phyloP scores from a whole-genome alignment of 2,797 vertebrate genomes.

The Lepidocolaptes lacrymiger region DNA sequence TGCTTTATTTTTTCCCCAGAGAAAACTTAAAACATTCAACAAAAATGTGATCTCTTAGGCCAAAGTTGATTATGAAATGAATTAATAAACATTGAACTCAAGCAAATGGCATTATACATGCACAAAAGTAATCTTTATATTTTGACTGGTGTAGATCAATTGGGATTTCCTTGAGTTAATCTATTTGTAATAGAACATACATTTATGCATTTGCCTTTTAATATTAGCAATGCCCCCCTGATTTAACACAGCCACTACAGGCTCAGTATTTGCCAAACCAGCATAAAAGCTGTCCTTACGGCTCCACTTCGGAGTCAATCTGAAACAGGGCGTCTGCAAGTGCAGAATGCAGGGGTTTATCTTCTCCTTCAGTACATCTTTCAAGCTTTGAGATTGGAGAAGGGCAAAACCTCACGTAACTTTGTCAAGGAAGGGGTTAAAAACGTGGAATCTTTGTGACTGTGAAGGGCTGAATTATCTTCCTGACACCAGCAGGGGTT shows the following conservation, averaged over 20 bases:
- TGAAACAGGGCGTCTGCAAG: not conserved
- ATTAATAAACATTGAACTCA: not conserved
- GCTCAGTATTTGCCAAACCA: not conserved
- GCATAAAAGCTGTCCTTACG: not conserved
- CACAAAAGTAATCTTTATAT: not conserved
- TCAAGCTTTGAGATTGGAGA: not conserved
- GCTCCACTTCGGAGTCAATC: not conserved
- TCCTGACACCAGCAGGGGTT: constrained; percentile 71
- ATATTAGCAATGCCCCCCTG: not conserved
- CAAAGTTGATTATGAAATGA: not conserved
- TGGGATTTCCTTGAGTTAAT: not conserved
- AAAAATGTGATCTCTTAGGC: not conserved
- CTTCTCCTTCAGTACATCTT: not conserved
- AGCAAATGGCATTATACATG: not conserved
- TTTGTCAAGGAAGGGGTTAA: constrained; percentile 32
- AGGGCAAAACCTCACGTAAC: not conserved
- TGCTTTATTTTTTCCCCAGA: rapidly evolving
- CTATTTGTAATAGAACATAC: not conserved
- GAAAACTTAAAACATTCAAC: not conserved
- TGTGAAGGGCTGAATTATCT: constrained; percentile 57
- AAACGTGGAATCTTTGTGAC: not conserved
- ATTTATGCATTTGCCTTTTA: not conserved
- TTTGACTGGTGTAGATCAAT: not conserved
- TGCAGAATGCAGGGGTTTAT: not conserved
- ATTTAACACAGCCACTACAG: not conserved